A percentile compares a stretch with the other conserved stretches of the same genome.
phyloP scores from a whole-genome alignment of 2,113 vertebrate genomes.

The Phoenicopterus ruber region DNA sequence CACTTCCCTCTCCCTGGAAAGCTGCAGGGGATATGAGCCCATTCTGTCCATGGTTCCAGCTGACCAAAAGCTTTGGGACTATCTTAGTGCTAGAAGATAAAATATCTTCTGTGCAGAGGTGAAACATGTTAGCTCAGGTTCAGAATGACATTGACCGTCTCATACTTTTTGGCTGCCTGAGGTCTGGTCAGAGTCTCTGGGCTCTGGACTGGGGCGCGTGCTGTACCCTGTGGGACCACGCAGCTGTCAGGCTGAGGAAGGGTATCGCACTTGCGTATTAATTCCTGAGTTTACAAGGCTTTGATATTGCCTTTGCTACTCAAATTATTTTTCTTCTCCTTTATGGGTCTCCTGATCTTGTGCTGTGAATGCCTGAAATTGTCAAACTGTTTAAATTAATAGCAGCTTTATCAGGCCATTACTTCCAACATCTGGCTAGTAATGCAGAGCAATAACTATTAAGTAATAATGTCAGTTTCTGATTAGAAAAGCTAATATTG shows the following conservation, averaged over 20 bases:
- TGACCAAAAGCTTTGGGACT: background rate
- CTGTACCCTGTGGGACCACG: background rate
- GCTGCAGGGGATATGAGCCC: background rate
- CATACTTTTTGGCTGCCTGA: background rate
- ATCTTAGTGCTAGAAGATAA: background rate
- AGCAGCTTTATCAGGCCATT: conserved; percentile 64
- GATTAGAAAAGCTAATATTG: conserved; percentile 68
- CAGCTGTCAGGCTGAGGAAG: background rate
- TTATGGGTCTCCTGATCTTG: conserved; percentile 35
- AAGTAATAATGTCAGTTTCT: conserved; percentile 48
- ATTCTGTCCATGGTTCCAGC: background rate
- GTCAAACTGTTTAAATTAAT: conserved; percentile 65
- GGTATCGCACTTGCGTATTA: background rate
- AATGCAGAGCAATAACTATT: conserved; percentile 60
- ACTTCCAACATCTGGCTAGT: conserved; percentile 68
- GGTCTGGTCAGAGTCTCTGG: background rate
- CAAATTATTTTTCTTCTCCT: conserved; percentile 41
- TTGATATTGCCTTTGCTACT: conserved; percentile 3
- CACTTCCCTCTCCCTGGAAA: background rate
- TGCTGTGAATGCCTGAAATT: conserved; percentile 42
- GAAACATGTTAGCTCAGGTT: background rate
- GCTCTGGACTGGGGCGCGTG: background rate
- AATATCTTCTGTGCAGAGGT: background rate
- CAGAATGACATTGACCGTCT: background rate
- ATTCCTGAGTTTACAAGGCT: background rate